Evolutionary conservation across 2,113 vertebrate genomes (phyloP).

Genomic region (Erythrolamprus reginae): DNA sequence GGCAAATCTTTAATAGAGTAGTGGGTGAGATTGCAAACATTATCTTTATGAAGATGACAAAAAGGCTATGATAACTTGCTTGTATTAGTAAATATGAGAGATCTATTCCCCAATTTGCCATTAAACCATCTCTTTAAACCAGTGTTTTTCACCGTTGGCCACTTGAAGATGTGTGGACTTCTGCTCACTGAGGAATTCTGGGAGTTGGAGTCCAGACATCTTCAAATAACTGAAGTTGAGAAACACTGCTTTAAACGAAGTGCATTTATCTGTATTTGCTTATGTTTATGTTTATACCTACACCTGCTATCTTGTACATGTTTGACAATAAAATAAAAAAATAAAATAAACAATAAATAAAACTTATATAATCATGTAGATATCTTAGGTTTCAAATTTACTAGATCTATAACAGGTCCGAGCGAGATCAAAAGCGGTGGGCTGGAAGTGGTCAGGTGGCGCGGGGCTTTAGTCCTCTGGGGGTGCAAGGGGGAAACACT

Average conservation of each 20-base stretch:
- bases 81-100: background rate
- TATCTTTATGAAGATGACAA: background rate
- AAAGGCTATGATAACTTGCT: background rate
- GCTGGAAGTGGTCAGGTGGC: too few species aligned
- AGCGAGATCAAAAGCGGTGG: too few species aligned
- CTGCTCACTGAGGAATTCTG: background rate
- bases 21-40: constrained; percentile 20
- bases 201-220: background rate
- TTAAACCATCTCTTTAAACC: background rate
- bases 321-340: too few species aligned
- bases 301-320: too few species aligned
- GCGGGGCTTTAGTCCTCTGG: too few species aligned
- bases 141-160: background rate
- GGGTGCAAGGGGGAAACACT: too few species aligned
- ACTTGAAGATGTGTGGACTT: background rate
- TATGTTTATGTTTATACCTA: too few species aligned
- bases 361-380: too few species aligned
- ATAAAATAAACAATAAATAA: too few species aligned
- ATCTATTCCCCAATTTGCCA: background rate
- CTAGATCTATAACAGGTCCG: too few species aligned
- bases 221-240: background rate
- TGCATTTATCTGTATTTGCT: too few species aligned
- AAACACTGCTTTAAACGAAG: background rate
- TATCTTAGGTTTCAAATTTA: too few species aligned
- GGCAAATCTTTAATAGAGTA: background rate